Evolutionary conservation across 2,888 invertebrate species (phyloP).

Genomic region (Dysmachus trigonus): DNA sequence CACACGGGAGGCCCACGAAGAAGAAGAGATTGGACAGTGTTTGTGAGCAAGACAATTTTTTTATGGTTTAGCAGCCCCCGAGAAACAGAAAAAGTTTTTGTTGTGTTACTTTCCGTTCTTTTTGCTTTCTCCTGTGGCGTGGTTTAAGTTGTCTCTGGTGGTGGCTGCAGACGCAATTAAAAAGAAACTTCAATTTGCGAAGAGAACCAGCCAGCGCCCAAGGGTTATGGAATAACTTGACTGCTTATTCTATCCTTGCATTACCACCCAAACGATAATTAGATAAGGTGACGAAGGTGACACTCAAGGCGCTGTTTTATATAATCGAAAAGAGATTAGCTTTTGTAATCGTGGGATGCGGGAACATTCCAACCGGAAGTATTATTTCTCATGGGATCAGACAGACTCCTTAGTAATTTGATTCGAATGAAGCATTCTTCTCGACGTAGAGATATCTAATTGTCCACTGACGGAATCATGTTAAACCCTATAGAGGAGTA

Average conservation of each 20-base stretch:
- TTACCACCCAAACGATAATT: not conserved
- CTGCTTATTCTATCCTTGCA: not conserved
- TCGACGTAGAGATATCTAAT: not conserved
- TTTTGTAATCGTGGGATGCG: not conserved
- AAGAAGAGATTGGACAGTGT: not conserved
- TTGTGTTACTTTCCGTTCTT: conserved; percentile 12
- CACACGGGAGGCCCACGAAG: not conserved
- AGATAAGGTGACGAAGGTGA: conserved; percentile 4
- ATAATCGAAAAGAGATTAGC: not conserved
- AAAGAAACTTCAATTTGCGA: conserved; percentile 23
- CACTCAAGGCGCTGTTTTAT: not conserved
- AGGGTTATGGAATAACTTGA: not conserved
- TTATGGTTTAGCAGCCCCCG: not conserved
- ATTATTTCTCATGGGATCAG: not conserved
- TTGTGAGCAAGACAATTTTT: conserved; percentile 13
- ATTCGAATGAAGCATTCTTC: not conserved
- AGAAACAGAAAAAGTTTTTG: not conserved
- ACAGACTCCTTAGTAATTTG: not conserved
- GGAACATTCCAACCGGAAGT: not conserved
- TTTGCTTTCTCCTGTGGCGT: conserved; percentile 22
- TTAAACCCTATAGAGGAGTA: not conserved
- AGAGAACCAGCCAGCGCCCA: not conserved
- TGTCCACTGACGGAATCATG: not conserved
- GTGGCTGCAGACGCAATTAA: conserved; percentile 30
- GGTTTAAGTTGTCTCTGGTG: conserved; percentile 23